A percentile compares a stretch with the other conserved stretches of the same genome.
Conservation (phyloP, 2,888 invertebrate genomes). For the Ellobium chinense region DNA sequence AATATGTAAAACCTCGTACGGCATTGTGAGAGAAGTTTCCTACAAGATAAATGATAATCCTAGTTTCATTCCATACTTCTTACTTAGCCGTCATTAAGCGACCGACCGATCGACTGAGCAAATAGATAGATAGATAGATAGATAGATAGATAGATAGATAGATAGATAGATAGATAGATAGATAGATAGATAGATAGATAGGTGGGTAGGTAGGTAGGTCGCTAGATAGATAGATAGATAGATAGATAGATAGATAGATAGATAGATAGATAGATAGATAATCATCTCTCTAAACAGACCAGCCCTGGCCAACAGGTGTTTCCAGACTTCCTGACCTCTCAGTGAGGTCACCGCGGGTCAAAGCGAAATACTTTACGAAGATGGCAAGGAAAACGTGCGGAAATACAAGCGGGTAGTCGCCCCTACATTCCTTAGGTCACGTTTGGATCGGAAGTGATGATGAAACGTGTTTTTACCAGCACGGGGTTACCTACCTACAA, state of each 20-base stretch:
- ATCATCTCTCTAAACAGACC: neutral
- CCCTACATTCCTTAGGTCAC: no score
- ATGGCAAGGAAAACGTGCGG: no score
- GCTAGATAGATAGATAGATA: constrained; percentile 1
- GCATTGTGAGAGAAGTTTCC: no score
- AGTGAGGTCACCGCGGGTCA: neutral
- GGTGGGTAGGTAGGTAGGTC: neutral
- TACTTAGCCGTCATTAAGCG: no score
- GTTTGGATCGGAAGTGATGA: no score
- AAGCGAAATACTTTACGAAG: neutral
- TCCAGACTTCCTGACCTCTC: neutral
- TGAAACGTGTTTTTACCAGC: no score
- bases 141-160: neutral
- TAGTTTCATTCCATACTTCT: no score
- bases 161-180: neutral
- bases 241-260: constrained; percentile 7
- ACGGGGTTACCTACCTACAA: no score
- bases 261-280: constrained; percentile 19
- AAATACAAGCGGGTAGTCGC: no score
- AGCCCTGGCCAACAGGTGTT: no score
- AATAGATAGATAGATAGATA: neutral
- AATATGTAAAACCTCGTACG: no score
- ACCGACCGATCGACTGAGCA: neutral
- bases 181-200: constrained; percentile 8
- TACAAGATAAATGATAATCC: no score